Base-by-base conservation (phyloP, 2,113 vertebrate species). In the Arothron firmamentum region DNA sequence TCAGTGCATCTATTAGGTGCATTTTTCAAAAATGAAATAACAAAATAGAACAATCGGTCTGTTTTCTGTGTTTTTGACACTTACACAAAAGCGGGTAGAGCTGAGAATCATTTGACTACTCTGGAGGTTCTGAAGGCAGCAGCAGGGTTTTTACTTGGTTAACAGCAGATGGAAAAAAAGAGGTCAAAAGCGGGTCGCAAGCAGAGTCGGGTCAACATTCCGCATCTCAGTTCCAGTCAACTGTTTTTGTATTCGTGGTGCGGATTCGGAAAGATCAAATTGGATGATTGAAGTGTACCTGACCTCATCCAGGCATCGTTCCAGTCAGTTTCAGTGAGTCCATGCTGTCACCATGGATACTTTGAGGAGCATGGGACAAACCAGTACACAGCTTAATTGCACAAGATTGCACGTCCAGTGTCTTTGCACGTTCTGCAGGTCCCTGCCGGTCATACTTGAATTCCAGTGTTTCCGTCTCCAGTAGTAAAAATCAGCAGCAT, bases 101-200 rank as follows among this genome's bases (percentile, higher is more conserved):
- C 50, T 82, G 43, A 50, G 65, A 80, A 62, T 17, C 72, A 69
- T 69, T 75, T 75, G 76, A 74, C 78, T 70, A 51, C 23, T 80
- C 74, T 81, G 79, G 61, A 68, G 58, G 63, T 67, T 74, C 84
- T 82, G 87, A 87, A 88, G 88, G 85, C 82, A 88, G 82, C 79
- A n/a, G 68, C 63, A 54, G 81, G 81, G 71, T 62, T 9, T 46
- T 76, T 63, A 79, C 61, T 77, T 73, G 65, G 67, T 84, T 54
- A 55, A 75, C 77, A 66, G 72, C 62, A 47, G 54, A 73, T 85
- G 86, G 77, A 83, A 84, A 86, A 84, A 86, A 87, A 76, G 76
- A 83, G 75, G 72, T 78, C 65, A 64, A 80, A 77, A 84, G 82
- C 75, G 69, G 77, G 71, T 83, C 74, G 80, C 69, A 77, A 84